These are phyloP conservation scores for Thymelicus acteon DNA, from an alignment of 2,888 invertebrate genomes.

Conservation along the genomic window DNA sequence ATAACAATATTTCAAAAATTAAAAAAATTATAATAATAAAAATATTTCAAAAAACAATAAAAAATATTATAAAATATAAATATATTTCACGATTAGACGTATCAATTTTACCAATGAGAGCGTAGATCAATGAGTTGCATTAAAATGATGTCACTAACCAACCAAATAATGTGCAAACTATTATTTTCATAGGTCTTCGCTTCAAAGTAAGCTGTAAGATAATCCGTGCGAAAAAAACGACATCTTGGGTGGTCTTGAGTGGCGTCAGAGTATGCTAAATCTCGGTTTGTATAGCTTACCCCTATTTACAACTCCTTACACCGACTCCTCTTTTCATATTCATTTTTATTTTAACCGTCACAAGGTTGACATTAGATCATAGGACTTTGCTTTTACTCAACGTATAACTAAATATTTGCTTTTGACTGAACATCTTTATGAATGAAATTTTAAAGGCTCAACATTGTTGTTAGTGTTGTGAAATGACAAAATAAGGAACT, in stretches of 20 bases:
- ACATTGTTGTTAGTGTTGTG: conserved; percentile 50
- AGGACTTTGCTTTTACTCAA: conserved; percentile 50
- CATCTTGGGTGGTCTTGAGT: conserved; percentile 79
- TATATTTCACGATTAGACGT: no score
- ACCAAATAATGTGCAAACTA: conserved; percentile 40
- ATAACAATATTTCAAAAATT: no score
- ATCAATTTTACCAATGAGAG: neutral
- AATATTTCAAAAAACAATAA: no score
- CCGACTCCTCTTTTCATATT: conserved; percentile 42
- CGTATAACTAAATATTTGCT: conserved; percentile 74
- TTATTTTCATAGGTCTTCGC: conserved; percentile 61
- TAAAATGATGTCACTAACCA: conserved; percentile 23
- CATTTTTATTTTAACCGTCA: neutral
- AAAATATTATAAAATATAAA: no score
- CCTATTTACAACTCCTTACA: conserved; percentile 16
- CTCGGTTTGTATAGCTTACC: conserved; percentile 65
- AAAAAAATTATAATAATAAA: no score
- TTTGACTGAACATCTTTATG: conserved; percentile 68
- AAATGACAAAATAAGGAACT: conserved; percentile 17
- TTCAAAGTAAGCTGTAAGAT: conserved; percentile 67
- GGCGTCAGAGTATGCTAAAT: conserved; percentile 76
- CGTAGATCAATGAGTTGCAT: conserved; percentile 14
- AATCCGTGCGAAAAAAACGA: conserved; percentile 67
- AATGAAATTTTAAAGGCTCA: conserved; percentile 74
- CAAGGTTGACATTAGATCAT: conserved; percentile 8